A percentile compares a stretch with the other conserved stretches of the same genome.
Evolutionary conservation across 1,140 invertebrate genomes (phyloP).

Genomic region (Oppia nitens): DNA sequence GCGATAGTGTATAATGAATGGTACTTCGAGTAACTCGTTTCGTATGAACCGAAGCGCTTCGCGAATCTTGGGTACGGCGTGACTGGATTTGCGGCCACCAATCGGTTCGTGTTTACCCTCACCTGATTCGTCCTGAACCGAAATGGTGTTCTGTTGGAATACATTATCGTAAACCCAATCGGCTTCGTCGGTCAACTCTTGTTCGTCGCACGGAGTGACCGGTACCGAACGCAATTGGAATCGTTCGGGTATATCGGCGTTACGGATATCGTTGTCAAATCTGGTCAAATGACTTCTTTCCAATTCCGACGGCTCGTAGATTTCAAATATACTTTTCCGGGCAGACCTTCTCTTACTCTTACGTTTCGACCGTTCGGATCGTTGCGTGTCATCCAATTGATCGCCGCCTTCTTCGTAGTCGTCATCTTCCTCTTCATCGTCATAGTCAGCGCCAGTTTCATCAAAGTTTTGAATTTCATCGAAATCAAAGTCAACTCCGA

Average conservation of each 20-base stretch:
- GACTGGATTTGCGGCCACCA: slow-evolving; percentile 31
- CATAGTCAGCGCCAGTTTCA: slow-evolving; percentile 56
- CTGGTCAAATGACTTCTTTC: slow-evolving; percentile 91
- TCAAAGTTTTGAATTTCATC: slow-evolving; percentile 82
- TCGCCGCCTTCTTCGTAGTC: slow-evolving; percentile 33
- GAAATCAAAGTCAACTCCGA: slow-evolving; percentile 96
- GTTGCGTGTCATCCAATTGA: slow-evolving; percentile 33
- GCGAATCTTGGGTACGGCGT: slow-evolving; percentile 67
- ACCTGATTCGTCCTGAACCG: slow-evolving; percentile 37
- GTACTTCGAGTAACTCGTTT: slow-evolving; percentile 72
- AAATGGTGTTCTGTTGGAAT: slow-evolving; percentile 64
- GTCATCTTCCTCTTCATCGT: slow-evolving; percentile 51
- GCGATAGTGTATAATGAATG: slow-evolving; percentile 95
- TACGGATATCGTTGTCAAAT: slow-evolving; percentile 72
- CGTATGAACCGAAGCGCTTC: slow-evolving; percentile 90
- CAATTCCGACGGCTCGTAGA: slow-evolving; percentile 92
- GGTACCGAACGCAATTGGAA: slow-evolving; percentile 59
- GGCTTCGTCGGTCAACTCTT: slow-evolving; percentile 82
- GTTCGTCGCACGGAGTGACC: slow-evolving; percentile 55
- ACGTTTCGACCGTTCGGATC: slow-evolving; percentile 24
- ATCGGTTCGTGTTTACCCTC: slow-evolving; percentile 18
- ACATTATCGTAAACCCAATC: slow-evolving; percentile 95
- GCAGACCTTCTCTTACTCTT: slow-evolving; percentile 57
- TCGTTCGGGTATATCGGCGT: slow-evolving; percentile 71
- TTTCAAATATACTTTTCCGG: slow-evolving; percentile 63